Conservation (phyloP, 2,113 vertebrate species). For the Lampris megalopsis region DNA sequence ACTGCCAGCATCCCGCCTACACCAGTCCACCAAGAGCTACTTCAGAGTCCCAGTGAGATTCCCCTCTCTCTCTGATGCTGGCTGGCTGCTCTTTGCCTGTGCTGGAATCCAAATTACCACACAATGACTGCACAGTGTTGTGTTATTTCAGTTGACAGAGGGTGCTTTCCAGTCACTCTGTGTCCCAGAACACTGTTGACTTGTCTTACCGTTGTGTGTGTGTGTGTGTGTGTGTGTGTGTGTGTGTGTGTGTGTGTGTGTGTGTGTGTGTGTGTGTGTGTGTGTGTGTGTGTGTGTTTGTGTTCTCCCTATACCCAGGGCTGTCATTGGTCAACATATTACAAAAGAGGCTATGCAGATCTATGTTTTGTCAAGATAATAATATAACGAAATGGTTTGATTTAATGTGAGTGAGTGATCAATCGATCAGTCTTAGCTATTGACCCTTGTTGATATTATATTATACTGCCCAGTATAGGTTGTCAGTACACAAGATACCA, state of each 20-base stretch:
- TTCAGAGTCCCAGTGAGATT: constrained; percentile 44
- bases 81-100: constrained; percentile 51
- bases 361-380: too few relatives aligned
- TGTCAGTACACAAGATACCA: not conserved
- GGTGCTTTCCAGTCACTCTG: constrained; percentile 12
- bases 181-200: not conserved
- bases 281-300: too few relatives aligned
- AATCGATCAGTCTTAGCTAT: not conserved
- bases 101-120: constrained; percentile 42
- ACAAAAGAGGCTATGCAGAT: too few relatives aligned
- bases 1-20: constrained; percentile 64
- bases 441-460: not conserved
- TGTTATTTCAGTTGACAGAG: constrained; percentile 21
- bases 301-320: too few relatives aligned
- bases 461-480: not conserved
- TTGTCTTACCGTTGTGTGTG: not conserved
- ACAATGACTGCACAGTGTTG: constrained; percentile 21
- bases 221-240: too few relatives aligned
- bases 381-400: constrained; percentile 18
- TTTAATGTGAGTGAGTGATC: not conserved
- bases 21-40: constrained; percentile 45
- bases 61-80: constrained; percentile 40
- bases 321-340: too few relatives aligned
- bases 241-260: too few relatives aligned
- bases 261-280: too few relatives aligned